Evolutionary conservation across 2,888 invertebrate genomes (phyloP).

Genomic region (Alloscopus bannaensis): DNA sequence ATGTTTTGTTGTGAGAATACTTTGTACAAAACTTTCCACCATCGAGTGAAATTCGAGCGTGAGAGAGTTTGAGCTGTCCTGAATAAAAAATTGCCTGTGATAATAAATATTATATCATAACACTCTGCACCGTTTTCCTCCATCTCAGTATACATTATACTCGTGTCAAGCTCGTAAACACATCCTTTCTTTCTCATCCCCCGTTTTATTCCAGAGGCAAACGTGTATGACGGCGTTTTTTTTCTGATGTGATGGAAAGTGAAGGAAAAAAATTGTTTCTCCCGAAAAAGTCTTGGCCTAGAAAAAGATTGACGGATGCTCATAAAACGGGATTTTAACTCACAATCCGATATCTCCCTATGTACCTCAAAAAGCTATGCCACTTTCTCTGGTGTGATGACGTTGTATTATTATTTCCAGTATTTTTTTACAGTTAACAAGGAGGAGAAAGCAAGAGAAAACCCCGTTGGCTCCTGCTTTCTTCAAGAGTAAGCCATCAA

Average conservation of each 20-base stretch:
- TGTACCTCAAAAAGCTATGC: too few species aligned
- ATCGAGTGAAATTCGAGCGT: neutral
- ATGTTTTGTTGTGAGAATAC: neutral
- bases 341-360: too few species aligned
- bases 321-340: constrained; percentile 53
- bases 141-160: constrained; percentile 18
- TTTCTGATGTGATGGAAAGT: too few species aligned
- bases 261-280: too few species aligned
- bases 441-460: neutral
- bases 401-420: constrained; percentile 22
- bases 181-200: constrained; percentile 20
- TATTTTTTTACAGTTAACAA: neutral
- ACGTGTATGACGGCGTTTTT: neutral
- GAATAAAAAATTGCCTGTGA: constrained; percentile 45
- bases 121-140: neutral
- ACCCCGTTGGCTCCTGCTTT: neutral
- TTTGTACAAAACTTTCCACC: neutral
- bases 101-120: constrained; percentile 29
- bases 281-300: constrained; percentile 23
- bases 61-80: constrained; percentile 36
- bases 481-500: constrained; percentile 11
- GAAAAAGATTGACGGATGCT: constrained; percentile 48
- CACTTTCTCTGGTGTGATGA: constrained; percentile 19
- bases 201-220: neutral
- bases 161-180: constrained; percentile 56